Evolutionary conservation across 2,113 vertebrate genomes (phyloP).

Genomic region (Sphaerodactylus townsendi): DNA sequence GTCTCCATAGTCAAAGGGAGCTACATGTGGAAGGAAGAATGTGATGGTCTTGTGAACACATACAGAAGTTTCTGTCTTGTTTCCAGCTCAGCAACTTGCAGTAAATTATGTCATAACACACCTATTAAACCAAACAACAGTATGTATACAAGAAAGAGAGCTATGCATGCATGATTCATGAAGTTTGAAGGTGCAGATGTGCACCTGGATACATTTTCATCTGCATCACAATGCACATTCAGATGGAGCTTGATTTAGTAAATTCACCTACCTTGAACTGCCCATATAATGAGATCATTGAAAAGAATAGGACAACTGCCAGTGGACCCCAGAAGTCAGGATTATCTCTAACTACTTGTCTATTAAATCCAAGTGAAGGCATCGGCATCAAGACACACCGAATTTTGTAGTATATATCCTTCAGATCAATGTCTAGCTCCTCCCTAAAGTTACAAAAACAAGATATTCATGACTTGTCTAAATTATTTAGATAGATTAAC

Average conservation of each 20-base stretch:
- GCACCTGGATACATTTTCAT: background rate
- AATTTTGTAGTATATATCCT: conserved; percentile 99
- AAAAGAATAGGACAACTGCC: conserved; percentile 96
- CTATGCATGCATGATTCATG: background rate
- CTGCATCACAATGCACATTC: background rate
- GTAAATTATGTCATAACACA: background rate
- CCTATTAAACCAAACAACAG: background rate
- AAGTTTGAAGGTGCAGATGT: background rate
- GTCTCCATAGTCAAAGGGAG: background rate
- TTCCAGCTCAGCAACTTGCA: background rate
- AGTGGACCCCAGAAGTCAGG: conserved; percentile 98
- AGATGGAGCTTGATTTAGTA: background rate
- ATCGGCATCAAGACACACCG: conserved; percentile 98
- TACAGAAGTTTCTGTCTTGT: background rate
- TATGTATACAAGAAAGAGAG: background rate
- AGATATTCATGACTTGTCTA: conserved; percentile 37
- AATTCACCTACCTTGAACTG: conserved; percentile 90
- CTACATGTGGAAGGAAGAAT: background rate
- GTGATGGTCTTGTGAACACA: background rate
- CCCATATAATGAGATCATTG: conserved; percentile 98
- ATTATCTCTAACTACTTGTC: conserved; percentile 97
- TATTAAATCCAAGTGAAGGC: conserved; percentile 96
- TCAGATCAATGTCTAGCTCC: conserved; percentile 95
- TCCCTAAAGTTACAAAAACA: conserved; percentile 79
- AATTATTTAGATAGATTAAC: background rate